phyloP scores from a whole-genome alignment of 2,888 invertebrate genomes.

The Machimus atricapillus region DNA sequence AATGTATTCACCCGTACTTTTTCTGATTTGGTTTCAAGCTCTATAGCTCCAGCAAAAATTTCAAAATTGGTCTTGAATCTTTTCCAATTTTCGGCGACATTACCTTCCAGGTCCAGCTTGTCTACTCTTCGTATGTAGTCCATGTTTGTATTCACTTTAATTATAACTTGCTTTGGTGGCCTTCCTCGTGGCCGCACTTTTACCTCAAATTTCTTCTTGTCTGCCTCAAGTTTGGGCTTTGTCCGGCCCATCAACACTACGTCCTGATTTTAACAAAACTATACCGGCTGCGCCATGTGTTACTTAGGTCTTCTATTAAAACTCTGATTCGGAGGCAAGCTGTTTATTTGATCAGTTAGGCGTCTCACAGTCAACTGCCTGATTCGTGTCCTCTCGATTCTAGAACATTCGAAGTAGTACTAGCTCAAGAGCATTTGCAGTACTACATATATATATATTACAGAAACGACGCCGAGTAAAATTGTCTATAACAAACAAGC shows the following conservation, averaged over 20 bases:
- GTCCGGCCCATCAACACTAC: neutral
- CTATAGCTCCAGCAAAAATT: slow-evolving; percentile 47
- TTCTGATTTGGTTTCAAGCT: slow-evolving; percentile 48
- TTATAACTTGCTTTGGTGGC: neutral
- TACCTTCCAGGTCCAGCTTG: slow-evolving; percentile 44
- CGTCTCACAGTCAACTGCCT: too few species aligned
- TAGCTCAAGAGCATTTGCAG: too few species aligned
- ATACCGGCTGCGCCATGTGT: too few species aligned
- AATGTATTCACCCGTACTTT: slow-evolving; percentile 50
- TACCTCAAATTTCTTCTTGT: neutral
- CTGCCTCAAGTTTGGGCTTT: neutral
- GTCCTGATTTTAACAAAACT: neutral
- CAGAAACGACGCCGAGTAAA: too few species aligned
- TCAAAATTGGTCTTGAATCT: slow-evolving; percentile 50
- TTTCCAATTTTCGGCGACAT: slow-evolving; percentile 45
- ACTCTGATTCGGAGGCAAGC: too few species aligned
- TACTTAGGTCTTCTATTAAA: too few species aligned
- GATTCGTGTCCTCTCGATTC: too few species aligned
- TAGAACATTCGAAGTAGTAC: too few species aligned
- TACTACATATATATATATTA: too few species aligned
- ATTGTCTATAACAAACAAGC: too few species aligned
- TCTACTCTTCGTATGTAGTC: neutral
- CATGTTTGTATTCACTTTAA: too few species aligned
- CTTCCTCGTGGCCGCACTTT: neutral
- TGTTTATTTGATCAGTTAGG: too few species aligned